Evolutionary conservation across 2,888 invertebrate genomes (phyloP).

Genomic region (Dasysyrphus albostriatus): DNA sequence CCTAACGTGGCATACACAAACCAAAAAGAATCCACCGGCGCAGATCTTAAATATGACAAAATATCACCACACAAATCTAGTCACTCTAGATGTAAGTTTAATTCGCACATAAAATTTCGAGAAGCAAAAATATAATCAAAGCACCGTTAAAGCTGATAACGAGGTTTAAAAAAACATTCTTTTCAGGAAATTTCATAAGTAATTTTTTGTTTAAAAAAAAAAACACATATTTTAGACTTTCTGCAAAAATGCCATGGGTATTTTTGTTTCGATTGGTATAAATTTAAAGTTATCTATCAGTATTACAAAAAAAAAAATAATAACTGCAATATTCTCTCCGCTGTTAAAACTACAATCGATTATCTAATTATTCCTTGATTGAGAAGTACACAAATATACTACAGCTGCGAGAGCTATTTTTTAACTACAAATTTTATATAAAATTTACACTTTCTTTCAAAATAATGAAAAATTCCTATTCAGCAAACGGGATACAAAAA

Average conservation of each 20-base stretch:
- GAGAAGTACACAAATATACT: background rate
- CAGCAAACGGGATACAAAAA: constrained; percentile 31
- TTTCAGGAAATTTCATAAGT: background rate
- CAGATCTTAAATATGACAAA: constrained; percentile 85
- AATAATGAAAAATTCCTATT: constrained; percentile 25
- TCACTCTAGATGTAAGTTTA: constrained; percentile 83
- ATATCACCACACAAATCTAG: constrained; percentile 87
- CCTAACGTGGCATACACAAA: constrained; percentile 90
- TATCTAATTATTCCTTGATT: background rate
- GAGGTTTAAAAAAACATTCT: background rate
- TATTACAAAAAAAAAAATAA: constrained; percentile 47
- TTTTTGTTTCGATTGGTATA: background rate
- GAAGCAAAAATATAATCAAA: constrained; percentile 2
- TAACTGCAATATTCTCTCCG: constrained; percentile 8
- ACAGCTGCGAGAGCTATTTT: constrained; percentile 4
- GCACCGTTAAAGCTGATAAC: constrained; percentile 18
- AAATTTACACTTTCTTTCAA: constrained; percentile 14
- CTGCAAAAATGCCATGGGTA: background rate
- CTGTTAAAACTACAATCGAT: constrained; percentile 3
- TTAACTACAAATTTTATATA: constrained; percentile 30
- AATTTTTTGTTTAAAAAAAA: background rate
- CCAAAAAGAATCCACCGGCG: constrained; percentile 88
- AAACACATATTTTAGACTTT: background rate
- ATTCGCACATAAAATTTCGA: constrained; percentile 79
- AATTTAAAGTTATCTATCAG: constrained; percentile 38